These are phyloP conservation scores for Psilopsiagon aurifrons DNA, from an alignment of 2,113 vertebrate genomes.

Conservation along the genomic window DNA sequence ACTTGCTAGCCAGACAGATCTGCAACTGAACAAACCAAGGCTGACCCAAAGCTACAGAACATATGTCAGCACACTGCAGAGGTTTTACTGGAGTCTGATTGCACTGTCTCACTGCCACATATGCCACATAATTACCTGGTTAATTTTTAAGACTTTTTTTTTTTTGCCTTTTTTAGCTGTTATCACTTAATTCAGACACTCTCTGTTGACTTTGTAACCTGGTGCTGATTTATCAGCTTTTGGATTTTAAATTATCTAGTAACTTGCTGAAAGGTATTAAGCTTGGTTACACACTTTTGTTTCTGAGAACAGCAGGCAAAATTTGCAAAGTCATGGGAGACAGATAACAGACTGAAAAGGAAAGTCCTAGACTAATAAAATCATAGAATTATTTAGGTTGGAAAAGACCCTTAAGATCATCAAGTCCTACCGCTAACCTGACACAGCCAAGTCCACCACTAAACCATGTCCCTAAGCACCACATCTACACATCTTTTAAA, in stretches of 20 bases:
- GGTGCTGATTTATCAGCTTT: not conserved
- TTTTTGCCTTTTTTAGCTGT: not conserved
- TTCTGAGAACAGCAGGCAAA: not conserved
- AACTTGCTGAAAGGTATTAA: not conserved
- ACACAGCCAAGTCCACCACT: not conserved
- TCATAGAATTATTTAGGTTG: not conserved
- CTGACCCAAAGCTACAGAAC: constrained; percentile 23
- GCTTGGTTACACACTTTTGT: not conserved
- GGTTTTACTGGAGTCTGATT: not conserved
- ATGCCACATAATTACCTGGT: not conserved
- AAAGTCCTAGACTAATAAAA: not conserved
- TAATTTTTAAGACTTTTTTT: not conserved
- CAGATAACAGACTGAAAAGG: not conserved
- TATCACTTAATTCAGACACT: not conserved
- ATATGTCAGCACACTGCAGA: constrained; percentile 6
- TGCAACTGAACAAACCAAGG: constrained; percentile 12
- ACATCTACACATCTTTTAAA: not conserved
- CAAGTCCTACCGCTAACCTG: rapidly evolving
- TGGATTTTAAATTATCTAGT: not conserved
- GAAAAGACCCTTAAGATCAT: not conserved
- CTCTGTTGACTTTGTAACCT: not conserved
- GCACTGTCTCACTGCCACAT: not conserved
- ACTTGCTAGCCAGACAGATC: constrained; percentile 40
- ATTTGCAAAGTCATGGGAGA: not conserved
- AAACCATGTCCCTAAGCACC: not conserved